phyloP scores from a whole-genome alignment of 1,140 invertebrate species.

The Tenebrio molitor region DNA sequence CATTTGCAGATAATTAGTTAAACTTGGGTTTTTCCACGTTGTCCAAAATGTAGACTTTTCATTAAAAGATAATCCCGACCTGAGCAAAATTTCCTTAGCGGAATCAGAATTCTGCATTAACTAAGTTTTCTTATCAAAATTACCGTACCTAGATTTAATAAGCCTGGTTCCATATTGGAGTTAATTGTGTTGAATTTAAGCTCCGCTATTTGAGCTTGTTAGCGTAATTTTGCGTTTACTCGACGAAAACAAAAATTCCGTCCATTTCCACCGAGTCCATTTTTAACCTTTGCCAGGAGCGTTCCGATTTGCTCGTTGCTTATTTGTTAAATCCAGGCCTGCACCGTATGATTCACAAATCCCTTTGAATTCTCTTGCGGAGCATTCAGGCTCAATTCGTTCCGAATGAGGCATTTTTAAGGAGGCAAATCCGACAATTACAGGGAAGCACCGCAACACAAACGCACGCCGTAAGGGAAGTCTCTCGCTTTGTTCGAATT shows the following conservation, averaged over 20 bases:
- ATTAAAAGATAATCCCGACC: background rate
- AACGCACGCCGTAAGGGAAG: slow-evolving; percentile 22
- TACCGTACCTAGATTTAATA: slow-evolving; percentile 21
- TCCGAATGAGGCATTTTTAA: slow-evolving; percentile 41
- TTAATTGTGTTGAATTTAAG: slow-evolving; percentile 30
- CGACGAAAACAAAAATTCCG: background rate
- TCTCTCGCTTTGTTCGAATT: slow-evolving; percentile 44
- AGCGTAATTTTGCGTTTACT: slow-evolving; percentile 5
- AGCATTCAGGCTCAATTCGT: slow-evolving; percentile 29
- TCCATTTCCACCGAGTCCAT: background rate
- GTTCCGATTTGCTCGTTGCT: no score
- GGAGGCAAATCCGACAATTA: slow-evolving; percentile 46
- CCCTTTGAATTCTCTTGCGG: background rate
- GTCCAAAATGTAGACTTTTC: background rate
- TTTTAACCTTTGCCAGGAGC: no score
- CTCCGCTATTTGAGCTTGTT: slow-evolving; percentile 26
- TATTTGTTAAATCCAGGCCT: slow-evolving; percentile 2
- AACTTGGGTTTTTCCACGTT: no score
- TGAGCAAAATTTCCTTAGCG: background rate
- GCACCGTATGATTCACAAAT: slow-evolving; percentile 5
- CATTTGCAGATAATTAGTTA: no score
- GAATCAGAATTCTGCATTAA: background rate
- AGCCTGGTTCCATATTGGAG: slow-evolving; percentile 14
- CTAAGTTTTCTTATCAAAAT: slow-evolving; percentile 25
- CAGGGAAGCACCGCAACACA: slow-evolving; percentile 34